phyloP scores from a whole-genome alignment of 2,797 vertebrate genomes.

The Naso thynnoides region DNA sequence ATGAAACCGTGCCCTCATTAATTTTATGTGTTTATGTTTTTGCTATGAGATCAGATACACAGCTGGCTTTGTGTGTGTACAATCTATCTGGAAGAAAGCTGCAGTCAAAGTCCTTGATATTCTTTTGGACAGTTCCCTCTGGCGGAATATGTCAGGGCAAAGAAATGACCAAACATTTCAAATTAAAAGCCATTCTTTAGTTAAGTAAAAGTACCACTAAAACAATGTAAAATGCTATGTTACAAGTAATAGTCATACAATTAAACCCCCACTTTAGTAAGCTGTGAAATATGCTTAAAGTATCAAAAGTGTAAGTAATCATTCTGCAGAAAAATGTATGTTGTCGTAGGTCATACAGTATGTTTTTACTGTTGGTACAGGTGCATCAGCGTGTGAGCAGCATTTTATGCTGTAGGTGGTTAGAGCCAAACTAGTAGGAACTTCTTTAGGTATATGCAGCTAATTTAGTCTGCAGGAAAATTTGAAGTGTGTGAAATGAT shows the following conservation, averaged over 20 bases:
- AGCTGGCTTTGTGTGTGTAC: neutral
- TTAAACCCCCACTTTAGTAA: neutral
- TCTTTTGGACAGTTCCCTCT: neutral
- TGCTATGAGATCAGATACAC: conserved; percentile 8
- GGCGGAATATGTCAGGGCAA: neutral
- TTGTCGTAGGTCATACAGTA: too few relatives aligned
- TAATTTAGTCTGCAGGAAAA: neutral
- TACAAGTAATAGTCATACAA: neutral
- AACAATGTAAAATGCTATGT: neutral
- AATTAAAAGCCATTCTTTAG: neutral
- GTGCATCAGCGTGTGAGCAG: neutral
- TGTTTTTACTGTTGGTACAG: neutral
- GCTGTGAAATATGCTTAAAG: neutral
- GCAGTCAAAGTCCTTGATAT: neutral
- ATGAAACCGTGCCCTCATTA: conserved; percentile 34
- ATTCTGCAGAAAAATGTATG: neutral
- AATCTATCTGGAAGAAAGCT: conserved; percentile 2
- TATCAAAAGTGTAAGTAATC: neutral
- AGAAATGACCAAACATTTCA: neutral
- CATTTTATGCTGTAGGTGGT: neutral
- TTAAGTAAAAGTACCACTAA: neutral
- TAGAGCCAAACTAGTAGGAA: too few relatives aligned
- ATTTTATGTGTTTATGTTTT: conserved; percentile 16
- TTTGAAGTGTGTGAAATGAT: neutral
- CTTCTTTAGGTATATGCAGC: too few relatives aligned